These are phyloP conservation scores for Pseudonaja textilis DNA, from an alignment of 2,113 vertebrate species.

Conservation along the genomic window DNA sequence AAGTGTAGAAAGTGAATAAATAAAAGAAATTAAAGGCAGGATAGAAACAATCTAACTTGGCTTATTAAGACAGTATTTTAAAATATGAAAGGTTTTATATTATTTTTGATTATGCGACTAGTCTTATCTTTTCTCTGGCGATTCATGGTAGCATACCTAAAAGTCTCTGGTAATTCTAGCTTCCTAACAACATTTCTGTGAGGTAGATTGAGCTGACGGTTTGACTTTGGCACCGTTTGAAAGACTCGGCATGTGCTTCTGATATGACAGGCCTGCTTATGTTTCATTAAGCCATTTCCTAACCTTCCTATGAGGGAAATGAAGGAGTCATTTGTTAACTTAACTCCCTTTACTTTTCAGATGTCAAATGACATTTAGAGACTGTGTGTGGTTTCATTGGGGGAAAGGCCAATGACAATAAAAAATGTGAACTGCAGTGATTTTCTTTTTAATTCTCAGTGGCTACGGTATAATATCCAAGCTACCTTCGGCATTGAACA, in stretches of 20 bases:
- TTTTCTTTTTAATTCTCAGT: constrained; percentile 31
- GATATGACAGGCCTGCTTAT: background rate
- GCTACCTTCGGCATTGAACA: constrained; percentile 51
- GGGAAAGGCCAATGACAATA: constrained; percentile 19
- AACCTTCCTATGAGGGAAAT: constrained; percentile 5
- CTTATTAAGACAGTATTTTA: background rate
- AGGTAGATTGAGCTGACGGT: background rate
- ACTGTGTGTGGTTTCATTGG: constrained; percentile 45
- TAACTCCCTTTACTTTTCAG: background rate
- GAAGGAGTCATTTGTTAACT: background rate
- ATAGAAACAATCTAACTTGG: background rate
- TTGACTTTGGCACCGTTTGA: background rate
- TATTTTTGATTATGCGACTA: background rate
- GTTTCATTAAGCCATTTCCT: constrained; percentile 14
- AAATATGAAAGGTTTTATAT: background rate
- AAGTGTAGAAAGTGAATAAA: background rate
- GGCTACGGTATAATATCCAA: constrained; percentile 24
- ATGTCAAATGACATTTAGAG: constrained; percentile 21
- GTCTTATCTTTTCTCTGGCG: background rate
- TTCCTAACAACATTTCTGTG: background rate
- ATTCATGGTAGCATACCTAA: background rate
- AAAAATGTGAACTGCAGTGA: background rate
- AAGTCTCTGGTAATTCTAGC: background rate
- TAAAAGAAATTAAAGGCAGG: background rate
- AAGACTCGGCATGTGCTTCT: background rate